Base-by-base conservation (phyloP, 2,888 invertebrate species). In the Rhingia campestris region DNA sequence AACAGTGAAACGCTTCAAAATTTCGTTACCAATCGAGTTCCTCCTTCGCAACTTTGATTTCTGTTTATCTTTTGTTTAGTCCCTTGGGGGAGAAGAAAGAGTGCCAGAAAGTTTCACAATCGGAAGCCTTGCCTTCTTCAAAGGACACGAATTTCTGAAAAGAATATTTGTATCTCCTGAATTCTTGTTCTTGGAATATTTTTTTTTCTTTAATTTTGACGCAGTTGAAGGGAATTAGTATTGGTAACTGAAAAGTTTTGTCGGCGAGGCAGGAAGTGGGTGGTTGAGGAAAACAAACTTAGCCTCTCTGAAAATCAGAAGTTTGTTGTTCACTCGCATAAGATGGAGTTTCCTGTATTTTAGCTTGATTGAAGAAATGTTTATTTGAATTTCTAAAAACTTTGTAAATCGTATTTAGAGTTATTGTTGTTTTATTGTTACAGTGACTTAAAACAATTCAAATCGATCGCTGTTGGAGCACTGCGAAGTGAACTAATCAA, bases 11-110 rank as follows among this genome's bases (percentile, higher is more conserved):
- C 86, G 81, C 86, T 86, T 87, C 87, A 84, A 87, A 87, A 87
- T 87, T 87, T 87, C 80, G 87, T 87, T 87, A 87, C 86, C 86
- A 86, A 81, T 77, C 41, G 77, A 86, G 86, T 84, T 84, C 76
- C 67, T 72, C 59, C 56, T 90, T 89, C 88, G 89, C 88, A 90
- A 90, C 90, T 90, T 90, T 90, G 90, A 90, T 90, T 90, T 90
- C 88, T 90, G 90, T 90, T 90, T 90, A 89, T 90, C 90, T 90
- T 89, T 87, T 88, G 90, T 89, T 88, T 86, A 85, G 87, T 88
- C 86, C 84, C 22, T 22, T 73, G 54, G 84, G 81, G 75, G 67
- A 73, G 73, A 80, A 51, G 54, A 51, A 79, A 47, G 66, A 45
- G 59, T n/a, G 4, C 22, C 53, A 54, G 41, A 69, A 69, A 80